A percentile compares a stretch with the other conserved stretches of the same genome.
Evolutionary conservation across 2,113 vertebrate species (phyloP).

Genomic region (Prunella fulvescens): DNA sequence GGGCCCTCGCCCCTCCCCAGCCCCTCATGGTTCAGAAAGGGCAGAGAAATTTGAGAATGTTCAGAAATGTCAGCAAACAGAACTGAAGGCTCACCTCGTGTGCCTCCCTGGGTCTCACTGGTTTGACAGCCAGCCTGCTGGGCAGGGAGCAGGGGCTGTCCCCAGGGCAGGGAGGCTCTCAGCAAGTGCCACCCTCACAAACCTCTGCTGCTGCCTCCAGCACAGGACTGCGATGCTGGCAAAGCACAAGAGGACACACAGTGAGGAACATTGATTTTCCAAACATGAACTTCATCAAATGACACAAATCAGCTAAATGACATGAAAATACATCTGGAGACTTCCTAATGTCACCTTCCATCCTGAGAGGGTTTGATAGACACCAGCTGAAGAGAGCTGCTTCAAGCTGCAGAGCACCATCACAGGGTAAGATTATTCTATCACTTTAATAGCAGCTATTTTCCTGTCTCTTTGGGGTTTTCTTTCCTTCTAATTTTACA

Average conservation of each 20-base stretch:
- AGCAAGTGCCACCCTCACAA: fast-evolving
- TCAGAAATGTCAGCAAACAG: background rate
- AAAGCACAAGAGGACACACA: background rate
- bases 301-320: slow-evolving; percentile 49
- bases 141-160: background rate
- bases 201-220: background rate
- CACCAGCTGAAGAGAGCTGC: background rate
- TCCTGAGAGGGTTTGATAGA: slow-evolving; percentile 23
- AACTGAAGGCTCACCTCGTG: background rate
- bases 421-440: background rate
- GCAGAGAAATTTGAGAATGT: background rate
- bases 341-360: slow-evolving; percentile 27
- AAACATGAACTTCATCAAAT: slow-evolving; percentile 57
- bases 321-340: slow-evolving; percentile 34
- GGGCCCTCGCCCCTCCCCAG: background rate
- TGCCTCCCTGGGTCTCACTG: background rate
- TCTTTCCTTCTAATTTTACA: background rate
- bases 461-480: slow-evolving; percentile 20
- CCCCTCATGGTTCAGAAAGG: fast-evolving
- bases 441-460: slow-evolving; percentile 34
- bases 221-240: background rate
- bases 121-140: background rate
- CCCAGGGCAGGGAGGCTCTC: background rate
- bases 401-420: background rate
- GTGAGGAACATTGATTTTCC: background rate